Evolutionary conservation across 2,888 invertebrate species (phyloP).

Genomic region (Cetonia aurata): DNA sequence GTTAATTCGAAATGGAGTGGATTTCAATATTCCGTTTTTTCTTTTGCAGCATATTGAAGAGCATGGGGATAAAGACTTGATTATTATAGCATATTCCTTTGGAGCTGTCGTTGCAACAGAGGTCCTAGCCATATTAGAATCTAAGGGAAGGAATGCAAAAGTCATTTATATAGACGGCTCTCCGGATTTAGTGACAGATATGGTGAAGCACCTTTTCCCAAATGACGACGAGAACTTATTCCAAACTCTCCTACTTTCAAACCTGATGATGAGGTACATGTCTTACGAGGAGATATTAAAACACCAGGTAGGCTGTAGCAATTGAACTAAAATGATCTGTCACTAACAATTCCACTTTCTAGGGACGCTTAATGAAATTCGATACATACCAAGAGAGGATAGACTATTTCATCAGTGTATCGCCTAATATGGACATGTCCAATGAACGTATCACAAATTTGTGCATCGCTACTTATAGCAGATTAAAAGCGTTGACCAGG

Average conservation of each 20-base stretch:
- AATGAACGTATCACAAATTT: slow-evolving; percentile 64
- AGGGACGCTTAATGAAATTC: slow-evolving; percentile 19
- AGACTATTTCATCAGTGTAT: slow-evolving; percentile 21
- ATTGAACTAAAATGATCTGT: neutral
- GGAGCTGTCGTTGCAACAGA: slow-evolving; percentile 83
- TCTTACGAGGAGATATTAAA: slow-evolving; percentile 41
- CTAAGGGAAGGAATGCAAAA: slow-evolving; percentile 71
- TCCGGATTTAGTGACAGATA: slow-evolving; percentile 73
- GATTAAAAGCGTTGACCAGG: slow-evolving; percentile 70
- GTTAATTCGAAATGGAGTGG: neutral
- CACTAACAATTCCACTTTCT: slow-evolving; percentile 4
- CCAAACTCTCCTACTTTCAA: slow-evolving; percentile 70
- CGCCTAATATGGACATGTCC: slow-evolving; percentile 61
- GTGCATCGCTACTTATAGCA: slow-evolving; percentile 67
- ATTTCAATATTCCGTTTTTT: neutral
- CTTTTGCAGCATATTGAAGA: slow-evolving; percentile 20
- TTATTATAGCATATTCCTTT: slow-evolving; percentile 87
- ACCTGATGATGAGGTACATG: slow-evolving; percentile 65
- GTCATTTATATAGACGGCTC: slow-evolving; percentile 84
- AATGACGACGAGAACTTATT: slow-evolving; percentile 66
- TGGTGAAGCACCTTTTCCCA: slow-evolving; percentile 66
- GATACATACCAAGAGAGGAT: slow-evolving; percentile 39
- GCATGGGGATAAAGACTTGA: slow-evolving; percentile 67
- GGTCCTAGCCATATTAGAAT: slow-evolving; percentile 78
- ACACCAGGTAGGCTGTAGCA: slow-evolving; percentile 37